A percentile compares a stretch with the other conserved stretches of the same genome.
Evolutionary conservation across 92 coral and sea anemone species (phyloP).

Genomic region (Blastomussa wellsi): DNA sequence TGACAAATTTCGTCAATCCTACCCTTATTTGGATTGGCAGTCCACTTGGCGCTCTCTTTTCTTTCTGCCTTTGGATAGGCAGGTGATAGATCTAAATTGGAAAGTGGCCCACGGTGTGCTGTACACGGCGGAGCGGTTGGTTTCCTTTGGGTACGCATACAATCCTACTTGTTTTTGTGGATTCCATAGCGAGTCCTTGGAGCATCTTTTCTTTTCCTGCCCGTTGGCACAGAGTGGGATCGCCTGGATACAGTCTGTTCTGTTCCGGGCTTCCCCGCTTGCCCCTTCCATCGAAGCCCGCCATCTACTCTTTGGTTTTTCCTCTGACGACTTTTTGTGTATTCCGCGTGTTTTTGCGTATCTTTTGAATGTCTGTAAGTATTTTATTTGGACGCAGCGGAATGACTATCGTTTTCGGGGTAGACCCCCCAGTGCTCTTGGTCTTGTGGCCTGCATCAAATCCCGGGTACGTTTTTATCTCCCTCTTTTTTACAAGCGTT

Average conservation of each 20-base stretch:
- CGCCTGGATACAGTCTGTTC: constrained; percentile 9
- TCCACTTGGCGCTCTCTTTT: constrained; percentile 13
- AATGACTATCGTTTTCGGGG: constrained; percentile 41
- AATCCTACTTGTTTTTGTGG: constrained; percentile 29
- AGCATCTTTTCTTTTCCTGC: constrained; percentile 30
- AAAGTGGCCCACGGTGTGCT: constrained; percentile 46
- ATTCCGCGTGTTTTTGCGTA: constrained; percentile 14
- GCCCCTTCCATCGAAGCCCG: neutral
- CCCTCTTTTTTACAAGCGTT: neutral
- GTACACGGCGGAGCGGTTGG: constrained; percentile 25
- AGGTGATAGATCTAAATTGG: constrained; percentile 19
- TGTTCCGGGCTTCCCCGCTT: neutral
- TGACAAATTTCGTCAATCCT: neutral
- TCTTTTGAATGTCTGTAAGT: neutral
- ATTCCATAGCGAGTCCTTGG: neutral
- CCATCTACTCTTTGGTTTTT: constrained; percentile 35
- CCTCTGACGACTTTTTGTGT: neutral
- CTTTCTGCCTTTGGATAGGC: constrained; percentile 13
- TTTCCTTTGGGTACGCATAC: constrained; percentile 17
- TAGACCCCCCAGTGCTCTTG: neutral
- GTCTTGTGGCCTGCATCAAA: neutral
- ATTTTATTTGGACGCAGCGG: constrained; percentile 11
- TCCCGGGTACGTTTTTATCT: constrained; percentile 3
- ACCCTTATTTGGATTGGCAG: constrained; percentile 23
- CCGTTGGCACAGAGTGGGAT: constrained; percentile 21